Conservation (phyloP, 92 coral and sea anemone species). For the Parazoanthus darwini region DNA sequence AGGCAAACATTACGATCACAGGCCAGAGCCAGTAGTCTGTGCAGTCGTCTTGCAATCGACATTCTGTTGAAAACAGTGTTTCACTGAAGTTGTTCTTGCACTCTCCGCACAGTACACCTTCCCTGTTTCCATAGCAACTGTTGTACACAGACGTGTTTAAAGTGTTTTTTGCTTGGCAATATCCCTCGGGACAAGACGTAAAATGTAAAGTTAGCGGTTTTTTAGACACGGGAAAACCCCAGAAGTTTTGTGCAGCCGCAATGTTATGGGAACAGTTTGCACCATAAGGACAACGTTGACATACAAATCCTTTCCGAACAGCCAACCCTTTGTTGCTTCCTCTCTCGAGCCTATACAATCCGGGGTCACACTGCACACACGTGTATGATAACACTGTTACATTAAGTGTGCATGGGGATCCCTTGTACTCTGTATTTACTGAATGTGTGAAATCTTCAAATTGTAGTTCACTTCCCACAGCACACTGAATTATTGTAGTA, state of each 20-base stretch:
- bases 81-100: constrained; percentile 51
- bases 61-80: constrained; percentile 47
- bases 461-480: constrained; percentile 58
- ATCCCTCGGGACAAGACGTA: constrained; percentile 46
- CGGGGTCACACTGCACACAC: constrained; percentile 58
- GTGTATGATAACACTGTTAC: constrained; percentile 47
- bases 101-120: constrained; percentile 56
- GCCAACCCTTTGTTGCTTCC: constrained; percentile 52
- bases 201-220: constrained; percentile 19
- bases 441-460: constrained; percentile 53
- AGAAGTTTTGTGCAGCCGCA: constrained; percentile 50
- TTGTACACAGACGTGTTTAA: constrained; percentile 30
- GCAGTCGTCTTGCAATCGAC: constrained; percentile 36
- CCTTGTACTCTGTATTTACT: constrained; percentile 21
- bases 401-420: constrained; percentile 32
- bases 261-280: constrained; percentile 51
- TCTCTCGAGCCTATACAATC: constrained; percentile 61
- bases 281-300: constrained; percentile 57
- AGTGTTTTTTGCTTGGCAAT: constrained; percentile 42
- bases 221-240: constrained; percentile 44
- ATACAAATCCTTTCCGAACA: constrained; percentile 40
- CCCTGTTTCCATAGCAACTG: constrained; percentile 60
- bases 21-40: constrained; percentile 51
- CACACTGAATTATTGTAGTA: constrained; percentile 42
- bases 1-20: background rate